Percentiles rank a stretch among this genome's conserved stretches.
Evolutionary conservation across 2,888 invertebrate species (phyloP).

Genomic region (Onchidella celtica): DNA sequence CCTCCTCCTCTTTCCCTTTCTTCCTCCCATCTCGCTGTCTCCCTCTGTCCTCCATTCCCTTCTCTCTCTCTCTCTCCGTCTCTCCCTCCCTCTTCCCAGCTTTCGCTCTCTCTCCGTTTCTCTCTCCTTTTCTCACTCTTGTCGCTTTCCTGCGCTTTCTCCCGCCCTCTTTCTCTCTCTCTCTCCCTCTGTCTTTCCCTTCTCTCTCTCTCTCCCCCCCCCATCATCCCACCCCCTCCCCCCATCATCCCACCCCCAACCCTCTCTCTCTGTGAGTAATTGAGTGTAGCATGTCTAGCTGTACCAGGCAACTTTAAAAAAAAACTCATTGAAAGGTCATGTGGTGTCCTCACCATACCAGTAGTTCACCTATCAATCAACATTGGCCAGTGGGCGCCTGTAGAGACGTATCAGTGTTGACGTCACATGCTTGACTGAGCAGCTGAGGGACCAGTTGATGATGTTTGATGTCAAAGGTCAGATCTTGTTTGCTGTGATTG

Average conservation of each 20-base stretch:
- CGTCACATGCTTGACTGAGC: too few species aligned
- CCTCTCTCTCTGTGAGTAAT: too few species aligned
- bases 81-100: neutral
- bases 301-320: too few species aligned
- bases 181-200: neutral
- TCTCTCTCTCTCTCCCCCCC: neutral
- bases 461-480: too few species aligned
- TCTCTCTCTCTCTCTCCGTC: neutral
- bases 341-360: too few species aligned
- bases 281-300: too few species aligned
- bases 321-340: too few species aligned
- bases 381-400: too few species aligned
- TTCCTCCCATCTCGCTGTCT: neutral
- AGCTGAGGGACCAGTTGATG: too few species aligned
- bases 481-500: too few species aligned
- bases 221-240: neutral
- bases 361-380: too few species aligned
- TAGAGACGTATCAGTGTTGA: too few species aligned
- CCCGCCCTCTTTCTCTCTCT: constrained; percentile 4
- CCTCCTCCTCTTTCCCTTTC: neutral
- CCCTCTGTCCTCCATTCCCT: neutral
- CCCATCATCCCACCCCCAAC: neutral
- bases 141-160: neutral
- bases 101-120: neutral
- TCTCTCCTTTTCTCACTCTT: neutral